phyloP scores from a whole-genome alignment of 2,113 vertebrate genomes.

The Notarius lentiginosus region DNA sequence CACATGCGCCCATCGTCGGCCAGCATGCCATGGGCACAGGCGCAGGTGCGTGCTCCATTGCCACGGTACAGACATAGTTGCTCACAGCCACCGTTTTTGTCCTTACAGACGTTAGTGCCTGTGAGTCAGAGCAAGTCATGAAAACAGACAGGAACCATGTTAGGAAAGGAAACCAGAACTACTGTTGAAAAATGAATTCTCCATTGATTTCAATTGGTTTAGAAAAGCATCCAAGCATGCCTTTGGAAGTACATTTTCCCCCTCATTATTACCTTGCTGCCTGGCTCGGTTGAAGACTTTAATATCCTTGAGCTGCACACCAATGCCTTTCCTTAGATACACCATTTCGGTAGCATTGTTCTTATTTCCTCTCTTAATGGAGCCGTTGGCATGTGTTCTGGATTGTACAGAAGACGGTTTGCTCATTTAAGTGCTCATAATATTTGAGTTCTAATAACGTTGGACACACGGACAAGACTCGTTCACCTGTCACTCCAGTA shows the following conservation, averaged over 20 bases:
- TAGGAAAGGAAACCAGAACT: not conserved
- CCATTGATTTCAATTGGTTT: not conserved
- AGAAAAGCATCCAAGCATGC: not conserved
- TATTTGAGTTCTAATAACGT: not conserved
- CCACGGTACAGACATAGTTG: constrained; percentile 94
- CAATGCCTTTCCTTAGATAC: constrained; percentile 89
- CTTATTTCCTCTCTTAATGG: constrained; percentile 94
- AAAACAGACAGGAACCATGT: not conserved
- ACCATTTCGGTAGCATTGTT: constrained; percentile 92
- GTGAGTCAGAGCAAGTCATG: constrained; percentile 25
- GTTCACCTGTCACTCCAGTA: constrained; percentile 96
- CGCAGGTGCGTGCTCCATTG: constrained; percentile 77
- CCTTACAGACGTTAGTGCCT: constrained; percentile 92
- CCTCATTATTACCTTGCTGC: constrained; percentile 79
- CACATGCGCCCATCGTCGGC: constrained; percentile 84
- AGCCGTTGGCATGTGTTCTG: constrained; percentile 95
- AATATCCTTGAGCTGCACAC: constrained; percentile 96
- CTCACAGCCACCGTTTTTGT: constrained; percentile 88
- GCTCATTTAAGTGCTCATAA: not conserved
- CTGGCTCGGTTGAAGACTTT: constrained; percentile 95
- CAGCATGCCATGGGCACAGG: constrained; percentile 94
- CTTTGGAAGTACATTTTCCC: not conserved
- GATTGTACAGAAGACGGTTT: constrained; percentile 12
- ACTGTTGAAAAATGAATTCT: not conserved
- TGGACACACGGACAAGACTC: not conserved